phyloP scores from a whole-genome alignment of 2,797 vertebrate species.

The Trichosurus vulpecula region DNA sequence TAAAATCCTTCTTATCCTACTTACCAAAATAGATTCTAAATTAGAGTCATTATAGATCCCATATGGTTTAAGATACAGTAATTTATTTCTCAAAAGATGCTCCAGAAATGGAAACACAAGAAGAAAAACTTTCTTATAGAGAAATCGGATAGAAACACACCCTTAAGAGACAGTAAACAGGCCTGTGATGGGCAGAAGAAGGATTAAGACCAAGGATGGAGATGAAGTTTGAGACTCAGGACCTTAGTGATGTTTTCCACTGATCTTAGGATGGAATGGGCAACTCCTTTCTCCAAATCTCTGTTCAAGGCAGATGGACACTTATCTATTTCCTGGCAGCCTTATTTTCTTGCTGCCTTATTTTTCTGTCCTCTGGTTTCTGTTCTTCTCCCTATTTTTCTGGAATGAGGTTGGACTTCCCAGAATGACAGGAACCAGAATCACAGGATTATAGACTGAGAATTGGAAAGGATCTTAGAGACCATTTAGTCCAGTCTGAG shows the following conservation, averaged over 20 bases:
- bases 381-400: neutral
- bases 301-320: neutral
- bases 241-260: neutral
- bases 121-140: neutral
- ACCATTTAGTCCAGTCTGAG: neutral
- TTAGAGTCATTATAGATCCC: constrained; percentile 11
- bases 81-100: neutral
- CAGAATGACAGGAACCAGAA: neutral
- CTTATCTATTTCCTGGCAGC: neutral
- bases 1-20: neutral
- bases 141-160: neutral
- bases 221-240: neutral
- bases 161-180: neutral
- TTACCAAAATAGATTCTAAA: neutral
- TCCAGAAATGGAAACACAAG: neutral
- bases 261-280: neutral
- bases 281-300: neutral
- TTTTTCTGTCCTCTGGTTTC: neutral
- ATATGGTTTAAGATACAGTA: neutral
- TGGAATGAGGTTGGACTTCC: neutral
- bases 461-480: neutral
- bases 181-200: neutral
- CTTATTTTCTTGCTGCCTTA: neutral
- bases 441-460: neutral
- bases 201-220: neutral